phyloP scores from a whole-genome alignment of 2,113 vertebrate species.

The Paradisaea rubra region DNA sequence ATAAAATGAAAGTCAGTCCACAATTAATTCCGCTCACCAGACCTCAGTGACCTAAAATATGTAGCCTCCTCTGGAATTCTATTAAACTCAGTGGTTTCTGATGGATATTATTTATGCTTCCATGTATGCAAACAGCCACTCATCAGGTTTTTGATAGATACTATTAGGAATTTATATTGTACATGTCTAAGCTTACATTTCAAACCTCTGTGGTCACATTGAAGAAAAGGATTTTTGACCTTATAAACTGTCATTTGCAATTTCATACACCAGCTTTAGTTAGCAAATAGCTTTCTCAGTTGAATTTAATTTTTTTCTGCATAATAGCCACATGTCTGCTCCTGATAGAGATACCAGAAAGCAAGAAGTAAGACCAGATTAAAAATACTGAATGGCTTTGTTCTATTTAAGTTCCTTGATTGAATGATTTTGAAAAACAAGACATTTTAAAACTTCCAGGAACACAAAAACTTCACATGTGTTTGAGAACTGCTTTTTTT shows the following conservation, averaged over 20 bases:
- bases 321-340: background rate
- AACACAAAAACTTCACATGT: background rate
- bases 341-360: background rate
- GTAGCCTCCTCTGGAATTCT: background rate
- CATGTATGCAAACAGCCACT: background rate
- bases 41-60: background rate
- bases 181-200: background rate
- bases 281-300: background rate
- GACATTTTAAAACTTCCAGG: background rate
- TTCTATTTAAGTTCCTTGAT: background rate
- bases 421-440: background rate
- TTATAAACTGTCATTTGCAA: background rate
- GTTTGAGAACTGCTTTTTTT: background rate
- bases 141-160: background rate
- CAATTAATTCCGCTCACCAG: slow-evolving; percentile 10
- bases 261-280: background rate
- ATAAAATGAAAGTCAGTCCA: background rate
- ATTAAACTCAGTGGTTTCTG: background rate
- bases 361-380: background rate
- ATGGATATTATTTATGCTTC: background rate
- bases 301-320: background rate
- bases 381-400: background rate
- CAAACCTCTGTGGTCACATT: background rate
- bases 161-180: background rate
- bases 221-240: background rate